These are phyloP conservation scores for Lerema accius DNA, from an alignment of 1,140 invertebrate genomes.

Conservation along the genomic window DNA sequence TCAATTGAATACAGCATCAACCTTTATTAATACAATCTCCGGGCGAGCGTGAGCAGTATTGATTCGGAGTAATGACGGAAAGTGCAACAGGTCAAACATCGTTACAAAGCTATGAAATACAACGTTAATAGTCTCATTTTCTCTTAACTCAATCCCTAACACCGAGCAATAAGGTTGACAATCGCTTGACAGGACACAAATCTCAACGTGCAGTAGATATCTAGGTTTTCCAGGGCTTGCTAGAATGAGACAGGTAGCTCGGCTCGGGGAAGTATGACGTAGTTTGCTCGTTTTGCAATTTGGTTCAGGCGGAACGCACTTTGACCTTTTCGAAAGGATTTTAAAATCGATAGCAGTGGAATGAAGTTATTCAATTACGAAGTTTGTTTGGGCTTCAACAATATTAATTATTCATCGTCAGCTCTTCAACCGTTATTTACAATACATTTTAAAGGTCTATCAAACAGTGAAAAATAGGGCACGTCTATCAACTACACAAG, in stretches of 20 bases:
- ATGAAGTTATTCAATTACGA: conserved; percentile 14
- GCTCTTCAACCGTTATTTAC: too few species aligned
- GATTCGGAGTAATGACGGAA: conserved; percentile 59
- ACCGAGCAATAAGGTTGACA: conserved; percentile 41
- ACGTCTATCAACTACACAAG: too few species aligned
- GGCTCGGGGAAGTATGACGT: conserved; percentile 46
- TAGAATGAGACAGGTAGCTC: conserved; percentile 65
- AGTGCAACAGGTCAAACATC: conserved; percentile 57
- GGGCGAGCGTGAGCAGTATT: conserved; percentile 45
- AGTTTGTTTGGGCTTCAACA: too few species aligned
- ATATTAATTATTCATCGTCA: too few species aligned
- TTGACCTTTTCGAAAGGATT: conserved; percentile 52
- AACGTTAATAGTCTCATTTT: conserved; percentile 24
- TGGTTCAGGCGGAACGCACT: conserved; percentile 50
- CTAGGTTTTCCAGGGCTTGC: conserved; percentile 67
- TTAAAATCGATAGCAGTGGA: conserved; percentile 18
- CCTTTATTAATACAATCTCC: conserved; percentile 1
- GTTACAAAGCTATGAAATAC: conserved; percentile 32
- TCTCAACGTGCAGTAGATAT: conserved; percentile 54
- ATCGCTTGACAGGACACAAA: conserved; percentile 39
- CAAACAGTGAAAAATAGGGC: too few species aligned
- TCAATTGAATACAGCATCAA: not conserved
- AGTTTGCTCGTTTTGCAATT: conserved; percentile 54
- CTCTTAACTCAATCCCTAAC: conserved; percentile 38
- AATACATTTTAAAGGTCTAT: too few species aligned